phyloP scores from a whole-genome alignment of 2,888 invertebrate species.

The Dichetophora obliterata region DNA sequence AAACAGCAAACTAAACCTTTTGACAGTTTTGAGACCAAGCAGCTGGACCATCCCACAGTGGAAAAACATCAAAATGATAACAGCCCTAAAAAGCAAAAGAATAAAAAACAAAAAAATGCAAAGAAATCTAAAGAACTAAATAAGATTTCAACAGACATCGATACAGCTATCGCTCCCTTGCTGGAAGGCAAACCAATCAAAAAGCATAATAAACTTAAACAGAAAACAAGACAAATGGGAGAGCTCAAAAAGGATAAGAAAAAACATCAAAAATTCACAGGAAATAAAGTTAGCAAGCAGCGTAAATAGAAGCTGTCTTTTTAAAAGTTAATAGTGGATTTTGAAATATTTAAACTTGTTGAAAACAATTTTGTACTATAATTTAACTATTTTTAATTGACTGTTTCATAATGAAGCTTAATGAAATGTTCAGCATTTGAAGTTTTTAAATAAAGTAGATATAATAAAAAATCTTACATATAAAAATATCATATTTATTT shows the following conservation, averaged over 20 bases:
- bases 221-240: conserved; percentile 61
- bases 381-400: neutral
- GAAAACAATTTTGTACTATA: neutral
- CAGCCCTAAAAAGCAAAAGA: neutral
- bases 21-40: conserved; percentile 43
- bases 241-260: conserved; percentile 59
- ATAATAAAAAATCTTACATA: neutral
- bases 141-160: neutral
- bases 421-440: neutral
- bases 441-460: neutral
- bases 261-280: conserved; percentile 39
- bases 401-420: neutral
- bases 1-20: neutral
- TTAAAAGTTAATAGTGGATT: neutral
- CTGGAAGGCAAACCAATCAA: conserved; percentile 63
- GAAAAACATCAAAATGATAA: conserved; percentile 21
- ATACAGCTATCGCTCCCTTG: neutral
- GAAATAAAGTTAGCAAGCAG: conserved; percentile 38
- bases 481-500: no score
- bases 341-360: neutral
- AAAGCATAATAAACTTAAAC: conserved; percentile 57
- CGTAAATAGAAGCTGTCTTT: conserved; percentile 4
- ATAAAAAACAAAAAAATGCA: conserved; percentile 2
- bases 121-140: neutral
- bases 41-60: conserved; percentile 28